phyloP scores from a whole-genome alignment of 2,113 vertebrate genomes.

The Osmerus eperlanus region DNA sequence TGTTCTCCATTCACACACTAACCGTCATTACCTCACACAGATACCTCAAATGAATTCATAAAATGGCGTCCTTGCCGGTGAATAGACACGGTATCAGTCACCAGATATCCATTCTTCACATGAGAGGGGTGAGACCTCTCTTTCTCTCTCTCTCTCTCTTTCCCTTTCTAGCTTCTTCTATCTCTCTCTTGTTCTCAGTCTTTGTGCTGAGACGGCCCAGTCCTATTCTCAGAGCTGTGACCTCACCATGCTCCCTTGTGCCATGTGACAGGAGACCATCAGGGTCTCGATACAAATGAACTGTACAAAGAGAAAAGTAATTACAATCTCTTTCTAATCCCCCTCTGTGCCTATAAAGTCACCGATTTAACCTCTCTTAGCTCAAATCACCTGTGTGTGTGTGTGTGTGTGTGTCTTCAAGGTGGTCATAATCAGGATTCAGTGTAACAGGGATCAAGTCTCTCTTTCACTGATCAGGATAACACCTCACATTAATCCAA shows the following conservation, averaged over 20 bases:
- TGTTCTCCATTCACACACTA: constrained; percentile 31
- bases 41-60: constrained; percentile 44
- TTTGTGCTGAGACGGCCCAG: constrained; percentile 42
- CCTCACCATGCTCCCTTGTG: constrained; percentile 37
- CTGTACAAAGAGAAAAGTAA: constrained; percentile 53
- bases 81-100: constrained; percentile 7
- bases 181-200: constrained; percentile 37
- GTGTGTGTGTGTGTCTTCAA: constrained; percentile 2
- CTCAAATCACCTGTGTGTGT: constrained; percentile 34
- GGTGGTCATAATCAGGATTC: constrained; percentile 56
- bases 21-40: constrained; percentile 33
- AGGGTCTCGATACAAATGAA: constrained; percentile 69
- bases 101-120: constrained; percentile 14
- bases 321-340: constrained; percentile 71
- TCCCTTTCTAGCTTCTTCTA: constrained; percentile 1
- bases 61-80: constrained; percentile 43
- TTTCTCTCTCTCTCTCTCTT: constrained; percentile 4
- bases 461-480: constrained; percentile 66
- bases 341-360: constrained; percentile 52
- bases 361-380: constrained; percentile 54
- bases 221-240: constrained; percentile 48
- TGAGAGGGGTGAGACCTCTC: constrained; percentile 23
- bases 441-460: constrained; percentile 60
- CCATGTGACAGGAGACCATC: constrained; percentile 47
- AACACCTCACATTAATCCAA: constrained; percentile 72